Base-by-base conservation (phyloP, 2,113 vertebrate genomes). In the Elanus axillaris region DNA sequence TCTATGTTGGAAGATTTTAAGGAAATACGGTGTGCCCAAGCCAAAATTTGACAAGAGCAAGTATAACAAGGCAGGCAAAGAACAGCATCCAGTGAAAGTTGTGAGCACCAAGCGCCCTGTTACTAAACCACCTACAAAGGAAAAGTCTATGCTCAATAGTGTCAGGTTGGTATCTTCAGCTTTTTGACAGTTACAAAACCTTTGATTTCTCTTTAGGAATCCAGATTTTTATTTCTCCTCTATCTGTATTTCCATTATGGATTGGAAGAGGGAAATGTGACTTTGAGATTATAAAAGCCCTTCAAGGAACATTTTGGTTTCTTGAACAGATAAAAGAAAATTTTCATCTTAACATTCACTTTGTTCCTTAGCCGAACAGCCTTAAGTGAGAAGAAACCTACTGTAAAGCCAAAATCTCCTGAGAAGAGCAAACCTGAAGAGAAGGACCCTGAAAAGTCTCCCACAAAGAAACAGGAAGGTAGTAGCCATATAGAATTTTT, bases 381-480 rank as follows among this genome's bases (percentile, higher is more conserved):
- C 47, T 95, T 99, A 94, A 99, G 99, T 97, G 99, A 99, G 97
- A 99, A 99, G 98, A 99, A 99, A 87, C 98, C 99, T 2, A 99
- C 98, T 2, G 98, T 99, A 71, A 99, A 99, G 90, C 99, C 99
- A 13, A 99, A 99, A 93, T 99, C 99, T 90, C 99, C 99, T 10
- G 99, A 99, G 95, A 99, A 99, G 97, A 98, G 98, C 82, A 98
- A 99, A 88, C 98, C 99, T 40, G 99, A 99, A 5, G 99, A 99
- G 78, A 99, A 99, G 95, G 99, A 99, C 92, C 97, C 98, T 8
- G 99, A 99, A 64, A 99, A 99, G 86, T 99, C 99, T 56, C 99
- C 99, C 75, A 99, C 99, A 63, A 99, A 99, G 98, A 99, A 99
- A 92, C 98, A 98, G 59, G 99, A 99, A 98, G 99, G 99, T 99